phyloP scores from a whole-genome alignment of 2,888 invertebrate genomes.

The Drosophila silvestris region DNA sequence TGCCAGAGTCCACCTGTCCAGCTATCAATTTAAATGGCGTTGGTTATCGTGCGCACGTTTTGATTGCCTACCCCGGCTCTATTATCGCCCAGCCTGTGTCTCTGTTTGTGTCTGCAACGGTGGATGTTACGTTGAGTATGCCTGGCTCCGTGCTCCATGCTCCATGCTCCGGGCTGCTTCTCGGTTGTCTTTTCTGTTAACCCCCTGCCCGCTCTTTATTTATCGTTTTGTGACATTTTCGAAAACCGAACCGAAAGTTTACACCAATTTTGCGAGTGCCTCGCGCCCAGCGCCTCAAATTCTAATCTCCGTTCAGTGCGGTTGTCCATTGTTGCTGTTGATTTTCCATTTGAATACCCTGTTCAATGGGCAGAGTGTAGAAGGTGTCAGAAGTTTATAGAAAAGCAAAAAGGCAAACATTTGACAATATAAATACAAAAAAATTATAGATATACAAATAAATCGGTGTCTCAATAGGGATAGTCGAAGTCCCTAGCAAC shows the following conservation, averaged over 20 bases:
- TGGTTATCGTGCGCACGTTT: conserved; percentile 78
- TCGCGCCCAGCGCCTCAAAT: conserved; percentile 60
- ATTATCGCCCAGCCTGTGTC: conserved; percentile 59
- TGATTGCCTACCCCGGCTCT: conserved; percentile 72
- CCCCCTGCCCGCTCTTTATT: conserved; percentile 51
- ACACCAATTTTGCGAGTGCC: conserved; percentile 71
- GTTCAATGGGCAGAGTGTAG: not conserved
- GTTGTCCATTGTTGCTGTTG: conserved; percentile 49
- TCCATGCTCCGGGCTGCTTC: conserved; percentile 13
- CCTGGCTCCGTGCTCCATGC: conserved; percentile 8
- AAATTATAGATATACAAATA: not conserved
- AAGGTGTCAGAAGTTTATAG: not conserved
- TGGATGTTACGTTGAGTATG: not conserved
- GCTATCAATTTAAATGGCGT: conserved; percentile 79
- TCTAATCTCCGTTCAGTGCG: conserved; percentile 72
- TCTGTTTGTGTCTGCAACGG: conserved; percentile 10
- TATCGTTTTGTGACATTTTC: conserved; percentile 77
- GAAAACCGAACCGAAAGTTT: conserved; percentile 60
- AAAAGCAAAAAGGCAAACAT: not conserved
- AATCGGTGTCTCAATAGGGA: not conserved
- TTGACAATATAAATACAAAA: not conserved
- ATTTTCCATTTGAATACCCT: conserved; percentile 34
- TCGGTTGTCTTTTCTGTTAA: conserved; percentile 1
- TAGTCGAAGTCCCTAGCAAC: too few relatives aligned
- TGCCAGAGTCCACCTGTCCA: conserved; percentile 61